Base-by-base conservation (phyloP, 2,113 vertebrate genomes). In the Microcebus griseorufus region DNA sequence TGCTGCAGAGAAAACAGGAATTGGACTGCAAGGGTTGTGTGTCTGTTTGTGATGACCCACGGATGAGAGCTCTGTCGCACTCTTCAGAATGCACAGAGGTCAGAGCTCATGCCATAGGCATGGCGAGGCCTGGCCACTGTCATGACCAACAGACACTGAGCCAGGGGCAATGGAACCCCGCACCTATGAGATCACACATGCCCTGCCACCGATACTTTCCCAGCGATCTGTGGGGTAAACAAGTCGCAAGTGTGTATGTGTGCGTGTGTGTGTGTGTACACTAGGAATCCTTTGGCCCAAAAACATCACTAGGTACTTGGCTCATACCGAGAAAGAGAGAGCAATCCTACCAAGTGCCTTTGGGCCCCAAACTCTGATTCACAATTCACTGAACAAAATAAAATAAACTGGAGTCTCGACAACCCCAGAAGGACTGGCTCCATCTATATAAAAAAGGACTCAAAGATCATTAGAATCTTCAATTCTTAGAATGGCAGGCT, bases 401-500 rank as follows among this genome's bases (percentile, higher is more conserved):
- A 25, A 70, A 78, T 72, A 87, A 34, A 48, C 32, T 73, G 22
- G 78, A n/a, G 4, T 51, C 62, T 45, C 14, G 5, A 37, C 79
- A 39, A 78, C 27, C 29, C 27, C 79, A 45, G 22, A 39, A 79
- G 39, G 39, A 37, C 79, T 88, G 34, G 76, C 69, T 85, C 78
- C 25, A 4, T 83, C 62, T 60, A 1, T 17, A 48, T 32, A 79
- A 92, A 91, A 55, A 78, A 69, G 10, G 48, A 78, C 79, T 87
- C 75, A 67, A 67, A 23, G 48, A 23, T 73, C 72, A 39, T 78
- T 39, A 78, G 23, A 75, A 17, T 60, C 51, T 39, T 62, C 76
- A 65, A 0, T 90, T 97, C 70, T 96, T 60, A 95, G 70, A 90
- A 81, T 39, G n/a, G 42, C n/a, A 87, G 48, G 34, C 23, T 69